Evolutionary conservation across 1,140 invertebrate species (phyloP), one percentile per base, ranked within the genome.

Genomic region (Schlechtendalia chinensis): DNA sequence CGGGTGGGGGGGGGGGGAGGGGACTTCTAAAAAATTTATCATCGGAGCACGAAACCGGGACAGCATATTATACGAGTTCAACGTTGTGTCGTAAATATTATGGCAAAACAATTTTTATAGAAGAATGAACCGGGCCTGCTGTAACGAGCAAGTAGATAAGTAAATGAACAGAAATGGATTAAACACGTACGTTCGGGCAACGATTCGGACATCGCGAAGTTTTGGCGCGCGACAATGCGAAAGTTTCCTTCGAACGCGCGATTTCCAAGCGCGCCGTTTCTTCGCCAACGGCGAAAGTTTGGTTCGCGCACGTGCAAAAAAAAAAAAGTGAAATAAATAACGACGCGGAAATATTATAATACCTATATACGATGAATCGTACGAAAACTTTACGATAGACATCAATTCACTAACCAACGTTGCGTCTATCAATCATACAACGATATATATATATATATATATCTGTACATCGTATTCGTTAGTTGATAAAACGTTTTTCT

Each of bases 401-500:
- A 32, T 75, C 54, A 75, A 58, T 75, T 58, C 27, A 59, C 27
- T 56, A 75, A 56, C 54, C 72, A 75, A 75, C 58, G 29, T 39
- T n/a, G n/a, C 32, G 29, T 75, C 72, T 75, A 75, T 75, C 29
- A 59, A 75, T 75, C 54, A 75, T 27, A 11, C 29, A 14, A 58
- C 58, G 45, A 29, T 75, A 53, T 58, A 11, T 1, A 27, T 29
- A 29, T 39, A 8, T 8, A 39, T 39, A 39, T 39, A 39, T 39
- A 39, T n/a, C n/a, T 8, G 32, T 3, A 39, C 8, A 39, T 39
- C 32, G 32, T 8, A 8, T 39, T 39, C 32, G 63, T 45, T n/a
- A 58, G 72, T 75, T 74, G 29, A 75, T 75, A 59, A 75, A 75
- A 75, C 32, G 27, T 39, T 56, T 75, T 39, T 75, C 58, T 19